A percentile compares a stretch with the other conserved stretches of the same genome.
phyloP scores from a whole-genome alignment of 1,140 invertebrate genomes.

The Drosophila gunungcola region DNA sequence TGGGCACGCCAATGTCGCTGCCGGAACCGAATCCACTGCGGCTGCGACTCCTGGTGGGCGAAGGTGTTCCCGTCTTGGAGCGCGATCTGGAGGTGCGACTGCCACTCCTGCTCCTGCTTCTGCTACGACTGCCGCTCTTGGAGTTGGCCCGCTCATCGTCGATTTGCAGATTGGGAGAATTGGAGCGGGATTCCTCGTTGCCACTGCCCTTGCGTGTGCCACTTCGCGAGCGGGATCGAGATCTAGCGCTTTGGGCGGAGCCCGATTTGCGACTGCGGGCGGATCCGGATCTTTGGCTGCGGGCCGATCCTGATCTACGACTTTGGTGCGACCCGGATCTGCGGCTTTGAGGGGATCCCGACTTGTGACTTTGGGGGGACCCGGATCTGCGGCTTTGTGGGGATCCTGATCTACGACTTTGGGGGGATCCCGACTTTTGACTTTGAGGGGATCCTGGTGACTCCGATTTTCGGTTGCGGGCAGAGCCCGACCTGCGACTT shows the following conservation, averaged over 20 bases:
- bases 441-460: slow-evolving; percentile 23
- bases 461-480: slow-evolving; percentile 18
- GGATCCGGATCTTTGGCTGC: slow-evolving; percentile 30
- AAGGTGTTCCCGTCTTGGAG: slow-evolving; percentile 61
- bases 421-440: slow-evolving; percentile 27
- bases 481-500: slow-evolving; percentile 29
- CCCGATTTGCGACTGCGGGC: slow-evolving; percentile 30
- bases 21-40: slow-evolving; percentile 76
- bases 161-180: slow-evolving; percentile 85
- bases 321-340: slow-evolving; percentile 36
- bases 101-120: slow-evolving; percentile 26
- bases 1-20: slow-evolving; percentile 78
- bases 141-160: slow-evolving; percentile 85
- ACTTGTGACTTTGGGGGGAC: slow-evolving; percentile 24
- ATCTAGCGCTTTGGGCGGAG: slow-evolving; percentile 18
- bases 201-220: slow-evolving; percentile 36
- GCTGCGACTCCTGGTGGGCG: slow-evolving; percentile 71
- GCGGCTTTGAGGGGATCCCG: slow-evolving; percentile 16
- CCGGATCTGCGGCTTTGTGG: slow-evolving; percentile 31
- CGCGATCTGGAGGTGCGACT: slow-evolving; percentile 65
- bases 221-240: slow-evolving; percentile 45
- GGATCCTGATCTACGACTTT: slow-evolving; percentile 17
- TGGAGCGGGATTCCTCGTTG: slow-evolving; percentile 80
- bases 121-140: slow-evolving; percentile 53
- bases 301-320: slow-evolving; percentile 26